phyloP scores from a whole-genome alignment of 2,113 vertebrate genomes.

The Columba janthina region DNA sequence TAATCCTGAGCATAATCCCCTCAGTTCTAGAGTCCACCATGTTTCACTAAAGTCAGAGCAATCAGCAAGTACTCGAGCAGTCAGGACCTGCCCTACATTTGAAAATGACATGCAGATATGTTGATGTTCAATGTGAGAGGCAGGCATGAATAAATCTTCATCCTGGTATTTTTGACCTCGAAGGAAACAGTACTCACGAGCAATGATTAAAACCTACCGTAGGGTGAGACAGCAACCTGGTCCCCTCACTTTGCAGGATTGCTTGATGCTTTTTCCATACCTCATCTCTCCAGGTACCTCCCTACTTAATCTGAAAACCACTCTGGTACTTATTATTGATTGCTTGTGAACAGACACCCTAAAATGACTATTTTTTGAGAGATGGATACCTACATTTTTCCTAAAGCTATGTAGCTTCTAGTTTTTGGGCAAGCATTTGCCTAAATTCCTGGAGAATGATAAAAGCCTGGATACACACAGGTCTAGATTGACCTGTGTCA shows the following conservation, averaged over 20 bases:
- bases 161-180: not conserved
- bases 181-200: not conserved
- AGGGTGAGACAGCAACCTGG: not conserved
- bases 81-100: not conserved
- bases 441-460: not conserved
- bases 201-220: not conserved
- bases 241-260: not conserved
- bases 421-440: not conserved
- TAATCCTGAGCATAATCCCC: too few relatives aligned
- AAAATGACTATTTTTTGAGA: not conserved
- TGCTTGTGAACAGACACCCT: not conserved
- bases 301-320: not conserved
- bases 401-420: not conserved
- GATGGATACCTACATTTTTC: not conserved
- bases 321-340: not conserved
- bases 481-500: not conserved
- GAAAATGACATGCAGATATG: not conserved
- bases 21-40: not conserved
- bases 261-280: not conserved
- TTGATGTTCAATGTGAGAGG: not conserved
- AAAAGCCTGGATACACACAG: not conserved
- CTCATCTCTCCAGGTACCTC: not conserved
- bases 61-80: not conserved
- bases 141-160: not conserved
- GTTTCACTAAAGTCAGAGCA: not conserved